These are phyloP conservation scores for Silurus aristotelis DNA, from an alignment of 2,797 vertebrate species.

Conservation along the genomic window DNA sequence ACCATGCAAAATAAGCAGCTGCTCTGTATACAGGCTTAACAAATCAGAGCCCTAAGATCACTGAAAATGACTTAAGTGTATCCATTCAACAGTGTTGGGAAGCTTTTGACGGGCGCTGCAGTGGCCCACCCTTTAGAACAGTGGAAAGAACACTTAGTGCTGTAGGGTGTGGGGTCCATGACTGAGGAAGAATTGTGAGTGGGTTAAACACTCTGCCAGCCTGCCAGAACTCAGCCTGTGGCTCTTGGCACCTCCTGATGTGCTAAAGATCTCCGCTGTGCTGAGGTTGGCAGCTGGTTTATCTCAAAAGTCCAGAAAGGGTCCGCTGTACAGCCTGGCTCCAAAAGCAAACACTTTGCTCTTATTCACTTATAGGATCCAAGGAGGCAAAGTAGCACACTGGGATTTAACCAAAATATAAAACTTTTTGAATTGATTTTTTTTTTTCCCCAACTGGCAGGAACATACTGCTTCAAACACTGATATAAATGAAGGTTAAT, in stretches of 20 bases:
- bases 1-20: neutral
- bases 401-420: neutral
- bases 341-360: conserved; percentile 39
- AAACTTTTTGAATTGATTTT: conserved; percentile 37
- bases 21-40: conserved; percentile 26
- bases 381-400: conserved; percentile 23
- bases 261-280: conserved; percentile 62
- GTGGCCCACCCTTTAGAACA: conserved; percentile 44
- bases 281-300: conserved; percentile 69
- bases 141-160: conserved; percentile 62
- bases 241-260: conserved; percentile 71
- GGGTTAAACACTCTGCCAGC: conserved; percentile 63
- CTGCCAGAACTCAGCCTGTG: conserved; percentile 66
- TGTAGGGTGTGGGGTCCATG: conserved; percentile 61
- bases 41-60: conserved; percentile 25
- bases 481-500: neutral
- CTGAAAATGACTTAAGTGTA: conserved; percentile 31
- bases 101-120: conserved; percentile 33
- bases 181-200: conserved; percentile 73
- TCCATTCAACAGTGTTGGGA: conserved; percentile 44
- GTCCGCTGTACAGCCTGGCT: conserved; percentile 42
- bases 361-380: conserved; percentile 31
- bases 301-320: conserved; percentile 68
- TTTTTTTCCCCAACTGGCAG: neutral
- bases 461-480: neutral